A percentile compares a stretch with the other conserved stretches of the same genome.
phyloP scores from a whole-genome alignment of 2,888 invertebrate species.

The Pyrocoelia pectoralis region DNA sequence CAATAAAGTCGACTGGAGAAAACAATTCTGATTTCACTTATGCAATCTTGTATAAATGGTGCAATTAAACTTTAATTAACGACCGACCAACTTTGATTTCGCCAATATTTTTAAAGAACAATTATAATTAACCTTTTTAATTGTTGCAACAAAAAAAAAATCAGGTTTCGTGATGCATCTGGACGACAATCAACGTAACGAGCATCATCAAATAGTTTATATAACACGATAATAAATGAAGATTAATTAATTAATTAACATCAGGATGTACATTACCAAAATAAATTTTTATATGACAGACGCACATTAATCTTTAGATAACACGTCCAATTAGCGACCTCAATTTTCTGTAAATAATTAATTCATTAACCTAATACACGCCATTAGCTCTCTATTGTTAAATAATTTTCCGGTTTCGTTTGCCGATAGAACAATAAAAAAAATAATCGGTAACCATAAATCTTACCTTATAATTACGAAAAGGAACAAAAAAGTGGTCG shows the following conservation, averaged over 20 bases:
- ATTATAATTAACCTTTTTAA: too few species aligned
- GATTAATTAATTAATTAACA: background rate
- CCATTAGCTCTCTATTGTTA: background rate
- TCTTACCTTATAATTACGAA: background rate
- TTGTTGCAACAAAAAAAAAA: too few species aligned
- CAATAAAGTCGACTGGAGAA: too few species aligned
- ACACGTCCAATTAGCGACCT: constrained; percentile 9
- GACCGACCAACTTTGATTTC: too few species aligned
- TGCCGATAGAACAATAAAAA: background rate
- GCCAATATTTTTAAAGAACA: too few species aligned
- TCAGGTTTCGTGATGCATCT: too few species aligned
- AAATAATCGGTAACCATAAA: background rate
- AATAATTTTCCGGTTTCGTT: background rate
- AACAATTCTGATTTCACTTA: too few species aligned
- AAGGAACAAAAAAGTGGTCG: background rate
- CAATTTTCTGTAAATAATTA: constrained; percentile 6
- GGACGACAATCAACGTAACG: background rate
- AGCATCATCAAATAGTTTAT: background rate
- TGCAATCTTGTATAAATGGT: too few species aligned
- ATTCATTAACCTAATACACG: background rate
- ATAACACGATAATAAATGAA: background rate
- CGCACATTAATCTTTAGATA: constrained; percentile 7
- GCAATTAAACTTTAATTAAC: too few species aligned
- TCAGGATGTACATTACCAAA: background rate
- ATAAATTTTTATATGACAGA: constrained; percentile 1